Percentiles rank a stretch among this genome's conserved stretches.
phyloP scores from a whole-genome alignment of 2,888 invertebrate species.

The Scrobipalpa atriplicella region DNA sequence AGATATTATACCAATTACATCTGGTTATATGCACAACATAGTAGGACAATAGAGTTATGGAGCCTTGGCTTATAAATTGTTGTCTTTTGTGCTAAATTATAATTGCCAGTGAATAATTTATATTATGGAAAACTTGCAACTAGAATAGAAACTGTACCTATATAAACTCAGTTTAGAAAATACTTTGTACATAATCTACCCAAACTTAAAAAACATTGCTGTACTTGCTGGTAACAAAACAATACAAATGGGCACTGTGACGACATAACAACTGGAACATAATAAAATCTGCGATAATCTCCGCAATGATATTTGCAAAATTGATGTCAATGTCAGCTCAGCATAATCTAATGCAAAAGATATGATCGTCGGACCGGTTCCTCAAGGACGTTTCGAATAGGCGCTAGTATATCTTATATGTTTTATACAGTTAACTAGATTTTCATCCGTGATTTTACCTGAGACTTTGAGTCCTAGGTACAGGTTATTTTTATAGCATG shows the following conservation, averaged over 20 bases:
- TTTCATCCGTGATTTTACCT: too few species aligned
- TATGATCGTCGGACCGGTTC: slow-evolving; percentile 7
- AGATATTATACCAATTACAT: neutral
- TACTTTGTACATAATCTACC: too few species aligned
- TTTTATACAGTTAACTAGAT: too few species aligned
- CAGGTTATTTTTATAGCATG: too few species aligned
- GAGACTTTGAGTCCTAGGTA: too few species aligned
- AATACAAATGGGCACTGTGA: too few species aligned
- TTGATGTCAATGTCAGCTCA: neutral
- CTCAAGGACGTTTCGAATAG: slow-evolving; percentile 9
- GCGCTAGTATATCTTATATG: neutral
- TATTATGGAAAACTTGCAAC: neutral
- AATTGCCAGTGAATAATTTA: neutral
- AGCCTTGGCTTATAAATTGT: neutral
- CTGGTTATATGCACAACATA: neutral
- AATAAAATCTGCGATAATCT: neutral
- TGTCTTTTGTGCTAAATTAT: neutral
- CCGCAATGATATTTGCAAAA: slow-evolving; percentile 4
- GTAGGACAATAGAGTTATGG: neutral
- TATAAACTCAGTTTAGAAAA: too few species aligned
- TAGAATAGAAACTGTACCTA: neutral
- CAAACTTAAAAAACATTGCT: too few species aligned
- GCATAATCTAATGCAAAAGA: slow-evolving; percentile 7
- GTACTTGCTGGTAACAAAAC: too few species aligned
- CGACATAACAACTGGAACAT: too few species aligned